Base-by-base conservation (phyloP, 2,888 invertebrate species). In the Orchesellides sinensis region DNA sequence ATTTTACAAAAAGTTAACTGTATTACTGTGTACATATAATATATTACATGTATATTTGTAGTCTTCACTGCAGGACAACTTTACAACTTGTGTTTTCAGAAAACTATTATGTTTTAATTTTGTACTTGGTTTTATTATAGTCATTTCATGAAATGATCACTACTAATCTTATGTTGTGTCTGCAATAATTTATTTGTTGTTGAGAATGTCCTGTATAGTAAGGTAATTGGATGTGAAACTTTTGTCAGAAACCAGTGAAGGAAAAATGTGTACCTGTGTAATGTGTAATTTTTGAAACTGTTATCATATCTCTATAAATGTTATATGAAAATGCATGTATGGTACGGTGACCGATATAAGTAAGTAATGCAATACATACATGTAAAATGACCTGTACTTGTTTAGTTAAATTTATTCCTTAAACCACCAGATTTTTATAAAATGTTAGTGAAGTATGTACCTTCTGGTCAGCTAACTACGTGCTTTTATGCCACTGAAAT, bases 191-290 rank as follows among this genome's bases (percentile, higher is more conserved):
- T 52, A 17, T 4, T 35, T 32, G 32, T 40, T 40, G 40, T 40
- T 40, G n/a, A 40, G 10, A 5, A 40, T 14, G 2, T 27, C 10
- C 8, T 25, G 12, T 27, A 23, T 56, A n/a, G 17, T 61, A 32
- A 63, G 14, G 1, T 52, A 21, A 10, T 17, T 35, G 14, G n/a
- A 63, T 35, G 19, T 63, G 10, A 17, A 61, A 47, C 0, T 72
- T 21, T 47, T n/a, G n/a, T n/a, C n/a, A n/a, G 14, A 74, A 54
- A 35, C 40, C 40, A 59, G 74, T 49, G 72, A 72, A 23, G 56
- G 56, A 32, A 66, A 75, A 68, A 61, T 52, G 78, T 61, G 78
- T 78, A 78, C 78, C 78, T 78, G 78, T 69, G 69, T 63, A 69
- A n/a, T n/a, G n/a, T n/a, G n/a, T n/a, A n/a, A n/a, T n/a, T 59